phyloP scores from a whole-genome alignment of 2,888 invertebrate genomes.

The Teleogryllus oceanicus region DNA sequence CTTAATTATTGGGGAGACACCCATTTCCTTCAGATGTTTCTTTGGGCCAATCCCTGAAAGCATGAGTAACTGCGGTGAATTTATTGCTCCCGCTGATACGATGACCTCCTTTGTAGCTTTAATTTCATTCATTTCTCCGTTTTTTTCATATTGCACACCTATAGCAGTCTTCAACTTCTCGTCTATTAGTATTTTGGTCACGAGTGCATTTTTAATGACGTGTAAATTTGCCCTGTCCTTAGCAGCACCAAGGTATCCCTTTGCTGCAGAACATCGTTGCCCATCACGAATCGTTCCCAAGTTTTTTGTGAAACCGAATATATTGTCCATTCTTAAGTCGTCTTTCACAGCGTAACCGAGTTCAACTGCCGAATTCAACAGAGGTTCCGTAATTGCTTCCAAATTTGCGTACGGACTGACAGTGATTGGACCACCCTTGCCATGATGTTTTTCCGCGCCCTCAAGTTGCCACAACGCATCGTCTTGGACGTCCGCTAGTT shows the following conservation, averaged over 20 bases:
- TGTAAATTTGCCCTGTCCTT: constrained; percentile 36
- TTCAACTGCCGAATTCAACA: constrained; percentile 51
- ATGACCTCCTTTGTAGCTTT: constrained; percentile 33
- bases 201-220: constrained; percentile 37
- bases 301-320: constrained; percentile 51
- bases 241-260: constrained; percentile 58
- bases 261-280: constrained; percentile 55
- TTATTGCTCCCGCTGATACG: constrained; percentile 33
- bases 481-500: constrained; percentile 48
- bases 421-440: constrained; percentile 51
- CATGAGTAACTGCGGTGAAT: constrained; percentile 35
- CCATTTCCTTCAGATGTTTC: constrained; percentile 37
- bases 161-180: constrained; percentile 24
- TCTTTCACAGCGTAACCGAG: constrained; percentile 48
- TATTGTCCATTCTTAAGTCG: constrained; percentile 48
- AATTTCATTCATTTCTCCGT: constrained; percentile 40
- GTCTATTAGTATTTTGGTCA: constrained; percentile 35
- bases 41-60: constrained; percentile 35
- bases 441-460: constrained; percentile 50
- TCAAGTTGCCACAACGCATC: constrained; percentile 56
- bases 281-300: constrained; percentile 53
- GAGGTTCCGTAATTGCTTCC: constrained; percentile 51
- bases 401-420: constrained; percentile 47
- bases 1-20: constrained; percentile 42
- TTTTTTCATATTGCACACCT: constrained; percentile 32